phyloP scores from a whole-genome alignment of 1,140 invertebrate species.

The Bombus confusus region DNA sequence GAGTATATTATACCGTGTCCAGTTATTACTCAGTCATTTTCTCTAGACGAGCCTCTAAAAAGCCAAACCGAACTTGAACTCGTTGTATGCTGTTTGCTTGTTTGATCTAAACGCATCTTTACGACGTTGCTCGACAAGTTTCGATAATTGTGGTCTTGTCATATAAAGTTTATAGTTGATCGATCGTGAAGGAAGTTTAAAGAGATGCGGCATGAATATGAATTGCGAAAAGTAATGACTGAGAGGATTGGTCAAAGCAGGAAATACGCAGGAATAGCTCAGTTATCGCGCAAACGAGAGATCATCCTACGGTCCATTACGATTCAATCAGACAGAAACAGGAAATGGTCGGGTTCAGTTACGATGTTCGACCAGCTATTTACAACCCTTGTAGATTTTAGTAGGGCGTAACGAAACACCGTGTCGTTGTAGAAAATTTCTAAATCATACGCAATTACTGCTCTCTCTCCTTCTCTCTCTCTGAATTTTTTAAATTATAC shows the following conservation, averaged over 20 bases:
- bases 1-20: neutral
- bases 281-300: constrained; percentile 11
- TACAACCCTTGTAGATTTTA: neutral
- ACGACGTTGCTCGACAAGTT: neutral
- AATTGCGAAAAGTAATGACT: neutral
- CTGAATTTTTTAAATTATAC: no score
- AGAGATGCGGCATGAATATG: no score
- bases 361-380: constrained; percentile 19
- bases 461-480: neutral
- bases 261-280: neutral
- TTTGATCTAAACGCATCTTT: no score
- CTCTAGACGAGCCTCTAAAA: neutral
- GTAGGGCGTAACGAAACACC: neutral
- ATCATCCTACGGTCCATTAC: constrained; percentile 33
- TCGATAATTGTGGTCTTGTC: neutral
- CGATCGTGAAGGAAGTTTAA: neutral
- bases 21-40: neutral
- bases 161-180: no score
- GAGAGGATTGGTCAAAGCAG: neutral
- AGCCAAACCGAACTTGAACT: neutral
- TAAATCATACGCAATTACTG: neutral
- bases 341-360: constrained; percentile 24
- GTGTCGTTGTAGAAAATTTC: no score
- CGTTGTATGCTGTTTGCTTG: neutral
- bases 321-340: constrained; percentile 35